Percentiles rank a stretch among this genome's conserved stretches.
phyloP scores from a whole-genome alignment of 2,113 vertebrate species.

The Panthera leo region DNA sequence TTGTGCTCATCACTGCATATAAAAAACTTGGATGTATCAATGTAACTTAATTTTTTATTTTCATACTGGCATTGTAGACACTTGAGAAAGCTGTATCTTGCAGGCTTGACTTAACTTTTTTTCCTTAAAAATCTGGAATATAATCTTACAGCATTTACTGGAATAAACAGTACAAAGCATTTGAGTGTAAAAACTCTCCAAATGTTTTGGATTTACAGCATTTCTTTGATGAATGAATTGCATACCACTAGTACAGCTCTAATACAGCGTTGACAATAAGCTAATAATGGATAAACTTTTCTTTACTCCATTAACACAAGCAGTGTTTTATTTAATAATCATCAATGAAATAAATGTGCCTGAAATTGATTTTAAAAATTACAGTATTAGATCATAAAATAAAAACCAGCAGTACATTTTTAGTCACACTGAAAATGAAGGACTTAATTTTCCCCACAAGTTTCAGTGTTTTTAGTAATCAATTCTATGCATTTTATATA shows the following conservation, averaged over 20 bases:
- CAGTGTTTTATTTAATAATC: conserved; percentile 92
- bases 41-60: conserved; percentile 99
- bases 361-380: conserved; percentile 86
- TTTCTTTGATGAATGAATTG: conserved; percentile 78
- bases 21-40: conserved; percentile 92
- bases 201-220: conserved; percentile 73
- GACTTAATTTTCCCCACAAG: conserved; percentile 84
- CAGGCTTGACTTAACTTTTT: conserved; percentile 97
- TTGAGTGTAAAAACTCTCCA: conserved; percentile 80
- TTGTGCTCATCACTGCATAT: conserved; percentile 98
- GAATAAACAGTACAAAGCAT: conserved; percentile 86
- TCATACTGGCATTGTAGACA: conserved; percentile 95
- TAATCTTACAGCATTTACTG: conserved; percentile 90
- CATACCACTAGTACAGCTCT: conserved; percentile 84
- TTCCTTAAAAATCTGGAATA: conserved; percentile 88
- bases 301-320: conserved; percentile 87
- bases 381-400: conserved; percentile 86
- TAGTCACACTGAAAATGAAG: conserved; percentile 87
- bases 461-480: conserved; percentile 87
- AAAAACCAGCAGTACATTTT: conserved; percentile 88
- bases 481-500: conserved; percentile 89
- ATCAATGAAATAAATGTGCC: conserved; percentile 89
- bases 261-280: conserved; percentile 84
- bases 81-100: conserved; percentile 95
- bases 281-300: conserved; percentile 85